phyloP scores from a whole-genome alignment of 2,888 invertebrate genomes.

The Mythimna vitellina region DNA sequence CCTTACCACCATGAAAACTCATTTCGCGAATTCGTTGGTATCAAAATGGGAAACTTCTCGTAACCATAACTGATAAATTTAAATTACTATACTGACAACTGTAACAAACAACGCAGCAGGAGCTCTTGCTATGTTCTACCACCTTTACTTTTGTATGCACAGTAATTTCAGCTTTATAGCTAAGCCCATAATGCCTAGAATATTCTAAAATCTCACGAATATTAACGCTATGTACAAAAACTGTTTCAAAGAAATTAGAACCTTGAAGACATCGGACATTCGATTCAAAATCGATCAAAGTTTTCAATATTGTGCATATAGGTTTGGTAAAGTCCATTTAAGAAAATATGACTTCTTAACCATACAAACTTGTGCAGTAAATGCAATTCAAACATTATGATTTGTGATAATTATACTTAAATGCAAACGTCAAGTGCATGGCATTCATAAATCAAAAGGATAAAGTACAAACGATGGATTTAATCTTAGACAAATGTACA shows the following conservation, averaged over 20 bases:
- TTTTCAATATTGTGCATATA: constrained; percentile 11
- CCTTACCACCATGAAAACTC: constrained; percentile 55
- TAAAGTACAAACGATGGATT: constrained; percentile 66
- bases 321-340: constrained; percentile 65
- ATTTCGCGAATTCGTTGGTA: constrained; percentile 48
- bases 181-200: constrained; percentile 32
- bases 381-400: constrained; percentile 79
- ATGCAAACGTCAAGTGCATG: constrained; percentile 73
- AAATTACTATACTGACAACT: constrained; percentile 78
- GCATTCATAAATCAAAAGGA: constrained; percentile 72
- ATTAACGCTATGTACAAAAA: constrained; percentile 15
- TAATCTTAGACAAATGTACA: constrained; percentile 57
- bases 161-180: constrained; percentile 44
- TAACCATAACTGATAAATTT: constrained; percentile 75
- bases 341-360: constrained; percentile 68
- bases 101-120: constrained; percentile 83
- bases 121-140: constrained; percentile 63
- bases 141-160: constrained; percentile 38
- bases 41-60: constrained; percentile 54
- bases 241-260: constrained; percentile 11
- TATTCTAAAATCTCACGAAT: constrained; percentile 11
- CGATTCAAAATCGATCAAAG: constrained; percentile 40
- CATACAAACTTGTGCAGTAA: constrained; percentile 70
- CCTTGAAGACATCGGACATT: constrained; percentile 9
- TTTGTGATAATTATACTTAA: constrained; percentile 83